These are phyloP conservation scores for Oxycera nigricornis DNA, from an alignment of 2,888 invertebrate genomes.

Conservation along the genomic window DNA sequence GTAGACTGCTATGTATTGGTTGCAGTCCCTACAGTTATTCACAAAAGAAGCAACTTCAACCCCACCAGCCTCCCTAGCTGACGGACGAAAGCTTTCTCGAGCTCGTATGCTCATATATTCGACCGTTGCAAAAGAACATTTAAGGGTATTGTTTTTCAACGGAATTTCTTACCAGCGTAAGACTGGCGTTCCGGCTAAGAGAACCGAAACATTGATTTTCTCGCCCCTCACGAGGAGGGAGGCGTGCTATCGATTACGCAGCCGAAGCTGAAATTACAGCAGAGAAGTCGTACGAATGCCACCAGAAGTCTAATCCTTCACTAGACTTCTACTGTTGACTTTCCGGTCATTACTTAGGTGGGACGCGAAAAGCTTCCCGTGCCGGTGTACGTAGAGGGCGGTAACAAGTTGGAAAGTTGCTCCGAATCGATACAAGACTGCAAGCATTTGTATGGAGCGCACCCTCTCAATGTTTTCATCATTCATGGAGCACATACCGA, in stretches of 20 bases:
- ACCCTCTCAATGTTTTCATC: constrained; percentile 13
- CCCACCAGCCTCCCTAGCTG: neutral
- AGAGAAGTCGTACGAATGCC: constrained; percentile 30
- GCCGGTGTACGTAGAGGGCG: constrained; percentile 21
- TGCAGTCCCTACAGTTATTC: neutral
- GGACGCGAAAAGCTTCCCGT: constrained; percentile 14
- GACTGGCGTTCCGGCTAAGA: neutral
- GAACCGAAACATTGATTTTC: constrained; percentile 7
- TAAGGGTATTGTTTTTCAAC: neutral
- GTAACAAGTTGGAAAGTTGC: constrained; percentile 11
- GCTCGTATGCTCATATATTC: neutral
- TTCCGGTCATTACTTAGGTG: constrained; percentile 37
- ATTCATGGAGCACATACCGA: constrained; percentile 14
- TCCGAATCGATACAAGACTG: constrained; percentile 18
- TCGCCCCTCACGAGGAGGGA: neutral
- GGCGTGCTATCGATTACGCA: constrained; percentile 30
- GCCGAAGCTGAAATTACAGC: constrained; percentile 31
- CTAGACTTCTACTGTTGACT: constrained; percentile 36
- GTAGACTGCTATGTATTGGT: neutral
- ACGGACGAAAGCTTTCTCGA: constrained; percentile 10
- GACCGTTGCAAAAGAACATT: neutral
- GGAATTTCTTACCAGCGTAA: neutral
- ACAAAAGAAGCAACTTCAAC: neutral
- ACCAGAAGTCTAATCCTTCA: constrained; percentile 23
- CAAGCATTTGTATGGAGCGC: neutral